Conservation (phyloP, 2,888 invertebrate species). For the Psylliodes chrysocephalus region DNA sequence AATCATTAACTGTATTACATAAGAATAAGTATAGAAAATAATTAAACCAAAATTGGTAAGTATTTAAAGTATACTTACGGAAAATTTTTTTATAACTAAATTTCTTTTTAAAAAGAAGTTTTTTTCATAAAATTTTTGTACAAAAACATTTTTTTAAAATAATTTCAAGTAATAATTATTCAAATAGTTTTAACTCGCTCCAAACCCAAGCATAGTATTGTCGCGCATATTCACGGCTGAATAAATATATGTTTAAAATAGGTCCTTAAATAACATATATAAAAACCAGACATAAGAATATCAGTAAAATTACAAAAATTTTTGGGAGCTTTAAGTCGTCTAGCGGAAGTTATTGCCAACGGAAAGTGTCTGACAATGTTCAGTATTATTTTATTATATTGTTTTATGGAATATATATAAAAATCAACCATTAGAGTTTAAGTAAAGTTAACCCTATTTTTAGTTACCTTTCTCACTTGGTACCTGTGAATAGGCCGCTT, state of each 20-base stretch:
- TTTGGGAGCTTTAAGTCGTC: background rate
- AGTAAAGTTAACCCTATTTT: no score
- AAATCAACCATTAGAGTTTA: no score
- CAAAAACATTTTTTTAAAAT: background rate
- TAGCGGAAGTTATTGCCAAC: background rate
- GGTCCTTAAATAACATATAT: no score
- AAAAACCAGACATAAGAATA: background rate
- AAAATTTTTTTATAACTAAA: background rate
- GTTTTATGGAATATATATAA: no score
- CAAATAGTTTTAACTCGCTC: background rate
- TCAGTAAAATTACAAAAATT: background rate
- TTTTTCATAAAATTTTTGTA: background rate
- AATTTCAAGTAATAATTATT: background rate
- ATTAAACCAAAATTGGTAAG: no score
- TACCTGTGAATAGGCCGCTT: slow-evolving; percentile 5
- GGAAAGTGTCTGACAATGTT: background rate
- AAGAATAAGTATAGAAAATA: no score
- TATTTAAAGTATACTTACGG: no score
- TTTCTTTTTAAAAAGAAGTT: background rate
- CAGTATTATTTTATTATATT: background rate
- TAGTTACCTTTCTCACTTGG: no score
- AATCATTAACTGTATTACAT: no score
- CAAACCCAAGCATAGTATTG: background rate
- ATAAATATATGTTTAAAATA: background rate
- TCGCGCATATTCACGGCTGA: background rate